Conservation (phyloP, 2,888 invertebrate species). For the Formica aserva region DNA sequence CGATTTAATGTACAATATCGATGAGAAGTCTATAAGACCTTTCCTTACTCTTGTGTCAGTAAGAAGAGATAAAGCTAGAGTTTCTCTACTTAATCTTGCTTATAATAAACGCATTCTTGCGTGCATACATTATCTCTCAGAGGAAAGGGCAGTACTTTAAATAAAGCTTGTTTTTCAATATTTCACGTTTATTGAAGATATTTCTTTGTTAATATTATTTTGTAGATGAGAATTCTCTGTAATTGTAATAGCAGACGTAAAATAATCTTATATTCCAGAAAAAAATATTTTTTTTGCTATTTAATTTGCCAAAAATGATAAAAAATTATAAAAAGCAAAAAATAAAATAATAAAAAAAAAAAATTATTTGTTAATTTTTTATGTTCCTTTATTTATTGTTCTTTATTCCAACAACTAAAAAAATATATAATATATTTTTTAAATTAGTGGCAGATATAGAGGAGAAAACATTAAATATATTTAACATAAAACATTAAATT, state of each 20-base stretch:
- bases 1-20: constrained; percentile 32
- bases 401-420: background rate
- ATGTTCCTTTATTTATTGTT: background rate
- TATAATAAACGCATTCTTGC: constrained; percentile 35
- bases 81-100: constrained; percentile 38
- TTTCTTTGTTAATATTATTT: constrained; percentile 26
- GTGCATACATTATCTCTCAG: constrained; percentile 20
- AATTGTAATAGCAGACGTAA: constrained; percentile 5
- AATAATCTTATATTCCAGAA: background rate
- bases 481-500: background rate
- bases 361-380: background rate
- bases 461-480: background rate
- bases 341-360: no score
- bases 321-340: background rate
- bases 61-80: constrained; percentile 28
- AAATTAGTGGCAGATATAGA: background rate
- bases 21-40: constrained; percentile 17
- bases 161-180: constrained; percentile 30
- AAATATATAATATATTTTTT: background rate
- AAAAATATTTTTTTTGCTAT: background rate
- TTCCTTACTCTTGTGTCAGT: constrained; percentile 15
- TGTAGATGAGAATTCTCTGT: background rate
- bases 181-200: constrained; percentile 16
- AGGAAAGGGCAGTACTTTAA: constrained; percentile 35
- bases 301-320: background rate